These are phyloP conservation scores for Micronisus gabar DNA, from an alignment of 2,113 vertebrate species.

Conservation along the genomic window DNA sequence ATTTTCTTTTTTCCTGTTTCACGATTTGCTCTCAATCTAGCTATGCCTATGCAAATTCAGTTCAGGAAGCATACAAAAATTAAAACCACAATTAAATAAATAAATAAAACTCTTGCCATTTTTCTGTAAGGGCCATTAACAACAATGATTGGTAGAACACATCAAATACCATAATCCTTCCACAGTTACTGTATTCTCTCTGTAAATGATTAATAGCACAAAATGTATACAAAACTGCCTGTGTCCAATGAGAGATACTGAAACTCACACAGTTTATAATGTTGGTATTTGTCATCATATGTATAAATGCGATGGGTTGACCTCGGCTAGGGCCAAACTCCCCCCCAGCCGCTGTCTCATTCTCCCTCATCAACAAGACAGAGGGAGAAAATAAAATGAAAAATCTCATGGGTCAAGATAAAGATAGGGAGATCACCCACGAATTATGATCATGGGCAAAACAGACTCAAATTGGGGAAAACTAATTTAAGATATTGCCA, in stretches of 20 bases:
- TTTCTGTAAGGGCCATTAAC: not conserved
- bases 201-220: not conserved
- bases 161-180: not conserved
- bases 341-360: rapidly evolving
- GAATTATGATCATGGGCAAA: rapidly evolving
- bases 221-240: not conserved
- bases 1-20: not conserved
- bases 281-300: not conserved
- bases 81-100: not conserved
- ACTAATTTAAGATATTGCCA: not conserved
- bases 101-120: not conserved
- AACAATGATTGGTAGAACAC: not conserved
- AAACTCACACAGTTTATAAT: not conserved
- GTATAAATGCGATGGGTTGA: not conserved
- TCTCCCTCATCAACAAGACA: not conserved
- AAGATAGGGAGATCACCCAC: not conserved
- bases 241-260: not conserved
- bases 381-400: not conserved
- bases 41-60: not conserved
- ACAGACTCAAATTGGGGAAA: not conserved
- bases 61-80: not conserved
- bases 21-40: not conserved
- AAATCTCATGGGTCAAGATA: not conserved
- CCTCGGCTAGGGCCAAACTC: not conserved
- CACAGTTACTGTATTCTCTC: not conserved